Evolutionary conservation across 2,888 invertebrate genomes (phyloP).

Genomic region (Dendrolimus houi): DNA sequence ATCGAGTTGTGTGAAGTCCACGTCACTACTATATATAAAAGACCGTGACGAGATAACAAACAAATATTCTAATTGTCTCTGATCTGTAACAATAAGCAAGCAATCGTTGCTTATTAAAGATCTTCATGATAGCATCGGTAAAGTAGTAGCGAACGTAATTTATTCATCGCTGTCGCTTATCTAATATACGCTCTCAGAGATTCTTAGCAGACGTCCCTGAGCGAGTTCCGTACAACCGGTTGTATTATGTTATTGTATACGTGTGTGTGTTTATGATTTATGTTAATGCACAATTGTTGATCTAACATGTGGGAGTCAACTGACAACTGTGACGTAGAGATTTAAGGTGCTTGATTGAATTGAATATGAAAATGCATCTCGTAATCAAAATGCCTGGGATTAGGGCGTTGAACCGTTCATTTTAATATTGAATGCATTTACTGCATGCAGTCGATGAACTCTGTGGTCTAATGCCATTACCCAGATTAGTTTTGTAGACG

Average conservation of each 20-base stretch:
- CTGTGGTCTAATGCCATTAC: too few relatives aligned
- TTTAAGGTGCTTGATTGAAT: not conserved
- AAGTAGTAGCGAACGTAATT: not conserved
- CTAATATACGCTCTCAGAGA: constrained; percentile 11
- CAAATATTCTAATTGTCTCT: too few relatives aligned
- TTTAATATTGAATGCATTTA: not conserved
- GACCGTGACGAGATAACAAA: too few relatives aligned
- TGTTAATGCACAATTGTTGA: constrained; percentile 30
- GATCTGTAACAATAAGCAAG: too few relatives aligned
- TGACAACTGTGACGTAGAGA: not conserved
- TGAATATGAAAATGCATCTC: not conserved
- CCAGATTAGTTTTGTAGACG: too few relatives aligned
- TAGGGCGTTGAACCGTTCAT: not conserved
- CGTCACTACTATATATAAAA: too few relatives aligned
- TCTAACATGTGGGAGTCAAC: constrained; percentile 14
- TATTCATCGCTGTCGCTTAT: constrained; percentile 8
- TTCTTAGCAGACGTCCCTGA: constrained; percentile 34
- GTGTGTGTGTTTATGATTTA: constrained; percentile 41
- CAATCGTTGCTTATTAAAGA: too few relatives aligned
- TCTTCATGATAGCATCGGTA: too few relatives aligned
- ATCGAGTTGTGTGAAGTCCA: too few relatives aligned
- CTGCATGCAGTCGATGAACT: not conserved
- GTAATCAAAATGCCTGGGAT: not conserved
- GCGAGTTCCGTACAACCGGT: constrained; percentile 40
- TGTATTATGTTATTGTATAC: constrained; percentile 11